A percentile compares a stretch with the other conserved stretches of the same genome.
Evolutionary conservation across 1,140 invertebrate genomes (phyloP).

Genomic region (Himalopsyche phryganea): DNA sequence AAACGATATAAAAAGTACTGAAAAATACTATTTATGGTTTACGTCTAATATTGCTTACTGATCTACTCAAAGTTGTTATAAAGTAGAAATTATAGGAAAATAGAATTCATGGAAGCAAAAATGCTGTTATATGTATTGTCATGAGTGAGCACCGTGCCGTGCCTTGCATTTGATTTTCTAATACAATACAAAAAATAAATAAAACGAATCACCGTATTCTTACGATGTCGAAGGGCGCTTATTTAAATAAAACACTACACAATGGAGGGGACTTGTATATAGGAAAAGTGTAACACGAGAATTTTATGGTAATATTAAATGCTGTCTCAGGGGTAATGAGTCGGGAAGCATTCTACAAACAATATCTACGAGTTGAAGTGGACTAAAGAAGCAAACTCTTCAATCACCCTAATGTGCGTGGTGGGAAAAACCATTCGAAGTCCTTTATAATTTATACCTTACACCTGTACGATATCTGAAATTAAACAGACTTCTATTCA

Average conservation of each 20-base stretch:
- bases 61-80: too few species aligned
- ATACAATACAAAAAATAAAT: too few species aligned
- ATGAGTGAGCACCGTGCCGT: too few species aligned
- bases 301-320: conserved; percentile 29
- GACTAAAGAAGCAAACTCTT: conserved; percentile 27
- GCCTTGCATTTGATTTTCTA: too few species aligned
- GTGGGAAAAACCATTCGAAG: conserved; percentile 22
- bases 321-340: conserved; percentile 26
- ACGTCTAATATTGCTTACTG: too few species aligned
- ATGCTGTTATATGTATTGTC: too few species aligned
- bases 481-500: conserved; percentile 16
- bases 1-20: too few species aligned
- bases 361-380: conserved; percentile 19
- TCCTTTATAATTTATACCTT: conserved; percentile 23
- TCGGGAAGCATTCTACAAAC: conserved; percentile 18
- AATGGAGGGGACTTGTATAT: too few species aligned
- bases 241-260: background rate
- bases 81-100: too few species aligned
- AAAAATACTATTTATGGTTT: too few species aligned
- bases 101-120: too few species aligned
- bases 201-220: too few species aligned
- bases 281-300: background rate
- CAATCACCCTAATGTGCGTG: conserved; percentile 28
- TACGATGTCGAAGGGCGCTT: background rate
- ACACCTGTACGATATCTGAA: conserved; percentile 21